These are phyloP conservation scores for Archips crataeganus DNA, from an alignment of 2,888 invertebrate genomes.

Conservation along the genomic window DNA sequence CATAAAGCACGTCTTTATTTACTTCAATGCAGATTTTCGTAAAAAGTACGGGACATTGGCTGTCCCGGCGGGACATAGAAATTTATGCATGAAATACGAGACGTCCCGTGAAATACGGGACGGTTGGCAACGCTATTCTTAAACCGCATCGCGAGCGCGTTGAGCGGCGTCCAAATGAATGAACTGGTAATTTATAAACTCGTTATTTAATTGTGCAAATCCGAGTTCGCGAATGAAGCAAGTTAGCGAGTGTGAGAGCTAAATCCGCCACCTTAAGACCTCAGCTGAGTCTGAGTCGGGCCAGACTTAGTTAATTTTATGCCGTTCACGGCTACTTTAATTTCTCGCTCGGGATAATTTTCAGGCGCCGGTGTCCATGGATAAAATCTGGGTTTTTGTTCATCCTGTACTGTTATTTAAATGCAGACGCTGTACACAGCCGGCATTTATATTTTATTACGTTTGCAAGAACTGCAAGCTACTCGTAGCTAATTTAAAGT, in stretches of 20 bases:
- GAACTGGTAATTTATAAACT: conserved; percentile 24
- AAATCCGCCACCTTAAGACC: conserved; percentile 67
- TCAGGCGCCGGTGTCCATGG: conserved; percentile 66
- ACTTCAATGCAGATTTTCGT: too few species aligned
- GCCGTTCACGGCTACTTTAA: conserved; percentile 82
- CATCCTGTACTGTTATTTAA: conserved; percentile 65
- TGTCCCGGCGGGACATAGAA: too few species aligned
- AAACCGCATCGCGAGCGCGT: background rate
- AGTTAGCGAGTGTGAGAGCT: conserved; percentile 53
- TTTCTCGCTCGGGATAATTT: conserved; percentile 80
- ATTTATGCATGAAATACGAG: too few species aligned
- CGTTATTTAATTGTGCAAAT: conserved; percentile 68
- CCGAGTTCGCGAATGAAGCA: conserved; percentile 55
- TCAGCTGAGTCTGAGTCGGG: conserved; percentile 50
- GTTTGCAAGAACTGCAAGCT: conserved; percentile 45
- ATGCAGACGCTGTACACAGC: conserved; percentile 61
- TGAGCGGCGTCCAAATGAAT: conserved; percentile 21
- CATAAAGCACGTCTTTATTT: too few species aligned
- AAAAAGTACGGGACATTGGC: too few species aligned
- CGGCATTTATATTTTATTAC: conserved; percentile 55
- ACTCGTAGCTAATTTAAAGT: background rate
- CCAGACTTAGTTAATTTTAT: conserved; percentile 80
- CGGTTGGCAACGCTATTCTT: too few species aligned
- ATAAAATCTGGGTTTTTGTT: conserved; percentile 71
- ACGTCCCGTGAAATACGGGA: too few species aligned